A percentile compares a stretch with the other conserved stretches of the same genome.
These are phyloP conservation scores for Aricia agestis DNA, from an alignment of 1,140 invertebrate genomes.

Conservation along the genomic window DNA sequence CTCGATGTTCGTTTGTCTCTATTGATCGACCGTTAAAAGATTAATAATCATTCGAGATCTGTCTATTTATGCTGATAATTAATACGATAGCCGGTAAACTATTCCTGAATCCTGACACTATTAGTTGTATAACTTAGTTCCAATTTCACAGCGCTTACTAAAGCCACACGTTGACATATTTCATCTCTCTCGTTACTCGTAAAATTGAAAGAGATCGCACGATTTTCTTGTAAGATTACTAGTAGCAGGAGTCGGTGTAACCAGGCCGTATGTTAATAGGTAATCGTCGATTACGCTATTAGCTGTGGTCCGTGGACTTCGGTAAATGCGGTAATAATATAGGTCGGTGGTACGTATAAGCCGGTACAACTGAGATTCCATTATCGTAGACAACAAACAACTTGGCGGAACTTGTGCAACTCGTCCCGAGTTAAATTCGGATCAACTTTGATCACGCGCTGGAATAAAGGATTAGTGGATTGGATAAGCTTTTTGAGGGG, in stretches of 20 bases:
- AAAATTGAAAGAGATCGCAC: too few relatives aligned
- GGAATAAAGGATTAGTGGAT: slow-evolving; percentile 16
- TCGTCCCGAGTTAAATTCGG: slow-evolving; percentile 27
- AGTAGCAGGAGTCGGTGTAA: not conserved
- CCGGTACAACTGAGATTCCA: slow-evolving; percentile 11
- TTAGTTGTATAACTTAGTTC: too few relatives aligned
- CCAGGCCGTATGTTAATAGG: not conserved
- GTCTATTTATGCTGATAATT: too few relatives aligned
- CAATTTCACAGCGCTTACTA: too few relatives aligned
- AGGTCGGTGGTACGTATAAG: slow-evolving; percentile 16
- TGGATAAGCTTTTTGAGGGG: not conserved
- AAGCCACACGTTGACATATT: too few relatives aligned
- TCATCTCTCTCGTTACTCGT: too few relatives aligned
- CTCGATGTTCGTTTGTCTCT: not conserved
- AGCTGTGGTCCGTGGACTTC: not conserved
- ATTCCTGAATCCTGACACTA: too few relatives aligned
- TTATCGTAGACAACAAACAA: slow-evolving; percentile 39
- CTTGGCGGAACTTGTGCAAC: slow-evolving; percentile 32
- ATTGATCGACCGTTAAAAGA: too few relatives aligned
- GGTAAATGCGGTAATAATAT: slow-evolving; percentile 4
- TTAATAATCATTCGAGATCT: too few relatives aligned
- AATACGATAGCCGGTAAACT: too few relatives aligned
- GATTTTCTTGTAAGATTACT: not conserved
- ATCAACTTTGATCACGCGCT: slow-evolving; percentile 21
- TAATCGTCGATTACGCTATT: not conserved